phyloP scores from a whole-genome alignment of 2,797 vertebrate species.

The Peromyscus eremicus region DNA sequence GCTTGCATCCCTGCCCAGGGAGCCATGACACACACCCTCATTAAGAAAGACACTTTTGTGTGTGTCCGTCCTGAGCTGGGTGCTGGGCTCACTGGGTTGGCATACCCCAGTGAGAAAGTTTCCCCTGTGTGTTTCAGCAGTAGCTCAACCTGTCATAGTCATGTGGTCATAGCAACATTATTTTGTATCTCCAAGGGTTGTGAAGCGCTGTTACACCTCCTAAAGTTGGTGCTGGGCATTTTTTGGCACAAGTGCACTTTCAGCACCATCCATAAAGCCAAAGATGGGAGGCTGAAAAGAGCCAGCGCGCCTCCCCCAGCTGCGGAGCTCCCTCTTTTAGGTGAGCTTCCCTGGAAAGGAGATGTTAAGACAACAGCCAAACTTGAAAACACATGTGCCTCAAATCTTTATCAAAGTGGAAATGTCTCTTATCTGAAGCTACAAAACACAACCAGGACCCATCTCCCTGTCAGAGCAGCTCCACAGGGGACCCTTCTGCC shows the following conservation, averaged over 20 bases:
- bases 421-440: neutral
- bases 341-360: neutral
- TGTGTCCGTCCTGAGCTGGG: neutral
- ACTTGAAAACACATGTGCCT: neutral
- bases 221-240: neutral
- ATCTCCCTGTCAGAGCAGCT: neutral
- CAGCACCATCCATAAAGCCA: neutral
- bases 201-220: neutral
- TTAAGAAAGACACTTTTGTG: neutral
- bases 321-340: neutral
- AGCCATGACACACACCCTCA: neutral
- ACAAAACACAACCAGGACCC: neutral
- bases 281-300: neutral
- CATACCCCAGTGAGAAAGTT: neutral
- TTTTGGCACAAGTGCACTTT: neutral
- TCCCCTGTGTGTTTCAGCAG: neutral
- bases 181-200: neutral
- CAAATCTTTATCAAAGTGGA: neutral
- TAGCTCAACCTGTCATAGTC: neutral
- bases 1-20: neutral
- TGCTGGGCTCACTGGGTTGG: neutral
- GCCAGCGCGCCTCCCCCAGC: neutral
- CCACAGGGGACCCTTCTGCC: neutral
- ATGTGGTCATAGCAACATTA: accelerated
- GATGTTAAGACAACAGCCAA: neutral